These are phyloP conservation scores for Listronotus bonariensis DNA, from an alignment of 1,140 invertebrate species.

Conservation along the genomic window DNA sequence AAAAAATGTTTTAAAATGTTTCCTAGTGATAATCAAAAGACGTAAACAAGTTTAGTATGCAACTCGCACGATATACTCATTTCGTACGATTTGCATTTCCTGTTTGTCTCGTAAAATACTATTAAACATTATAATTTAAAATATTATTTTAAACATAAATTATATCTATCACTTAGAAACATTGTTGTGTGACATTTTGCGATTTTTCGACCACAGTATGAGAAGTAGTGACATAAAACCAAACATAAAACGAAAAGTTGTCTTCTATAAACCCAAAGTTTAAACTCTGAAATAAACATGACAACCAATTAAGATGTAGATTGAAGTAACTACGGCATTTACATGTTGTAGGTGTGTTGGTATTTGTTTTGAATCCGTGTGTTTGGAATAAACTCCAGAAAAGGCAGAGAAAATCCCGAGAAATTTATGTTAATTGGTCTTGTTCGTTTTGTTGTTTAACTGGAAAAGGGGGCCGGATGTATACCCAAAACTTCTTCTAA, in stretches of 20 bases:
- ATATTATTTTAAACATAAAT: too few species aligned
- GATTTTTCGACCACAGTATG: neutral
- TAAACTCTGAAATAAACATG: conserved; percentile 54
- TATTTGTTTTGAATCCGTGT: conserved; percentile 50
- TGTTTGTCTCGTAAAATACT: too few species aligned
- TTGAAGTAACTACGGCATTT: conserved; percentile 46
- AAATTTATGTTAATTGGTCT: conserved; percentile 55
- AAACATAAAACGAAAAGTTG: conserved; percentile 43
- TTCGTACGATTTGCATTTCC: too few species aligned
- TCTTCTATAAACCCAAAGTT: conserved; percentile 34
- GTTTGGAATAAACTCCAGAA: conserved; percentile 50
- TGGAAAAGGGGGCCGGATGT: conserved; percentile 32
- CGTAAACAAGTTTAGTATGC: too few species aligned
- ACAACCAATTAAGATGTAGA: conserved; percentile 58
- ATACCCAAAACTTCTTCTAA: conserved; percentile 1
- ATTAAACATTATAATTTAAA: too few species aligned
- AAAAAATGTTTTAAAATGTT: too few species aligned
- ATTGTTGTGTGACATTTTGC: too few species aligned
- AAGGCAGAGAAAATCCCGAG: conserved; percentile 47
- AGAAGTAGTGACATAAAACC: conserved; percentile 38
- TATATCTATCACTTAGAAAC: too few species aligned
- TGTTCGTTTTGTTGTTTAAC: conserved; percentile 49
- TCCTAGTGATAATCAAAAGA: too few species aligned
- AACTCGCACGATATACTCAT: too few species aligned
- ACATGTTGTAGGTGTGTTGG: conserved; percentile 39